Evolutionary conservation across 1,140 invertebrate genomes (phyloP).

Genomic region (Orius laevigatus): DNA sequence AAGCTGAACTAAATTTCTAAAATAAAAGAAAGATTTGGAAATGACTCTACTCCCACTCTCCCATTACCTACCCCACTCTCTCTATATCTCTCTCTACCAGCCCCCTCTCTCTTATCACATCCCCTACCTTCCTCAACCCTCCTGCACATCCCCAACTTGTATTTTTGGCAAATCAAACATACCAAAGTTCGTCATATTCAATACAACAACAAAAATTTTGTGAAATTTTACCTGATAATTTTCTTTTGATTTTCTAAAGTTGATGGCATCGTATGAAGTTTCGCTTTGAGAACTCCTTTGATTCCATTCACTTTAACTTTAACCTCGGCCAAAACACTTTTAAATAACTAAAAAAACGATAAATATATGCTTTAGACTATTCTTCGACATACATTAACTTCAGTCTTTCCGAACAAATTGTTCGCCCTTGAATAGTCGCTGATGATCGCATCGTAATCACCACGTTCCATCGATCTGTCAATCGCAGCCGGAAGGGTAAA

Average conservation of each 20-base stretch:
- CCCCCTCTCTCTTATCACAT: no score
- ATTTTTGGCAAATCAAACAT: no score
- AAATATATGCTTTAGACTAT: slow-evolving; percentile 1
- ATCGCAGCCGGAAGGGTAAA: slow-evolving; percentile 91
- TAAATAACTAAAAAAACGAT: slow-evolving; percentile 45
- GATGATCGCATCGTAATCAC: slow-evolving; percentile 93
- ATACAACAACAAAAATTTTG: slow-evolving; percentile 2
- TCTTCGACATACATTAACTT: slow-evolving; percentile 51
- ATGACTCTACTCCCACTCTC: no score
- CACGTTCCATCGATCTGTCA: slow-evolving; percentile 81
- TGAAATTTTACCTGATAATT: slow-evolving; percentile 48
- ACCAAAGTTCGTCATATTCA: no score
- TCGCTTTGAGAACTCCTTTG: slow-evolving; percentile 58
- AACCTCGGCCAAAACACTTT: slow-evolving; percentile 75
- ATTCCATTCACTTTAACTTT: slow-evolving; percentile 73
- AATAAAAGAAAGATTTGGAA: no score
- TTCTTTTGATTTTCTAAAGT: slow-evolving; percentile 88
- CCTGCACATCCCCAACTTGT: no score
- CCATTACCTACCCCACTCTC: no score
- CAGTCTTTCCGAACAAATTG: slow-evolving; percentile 88
- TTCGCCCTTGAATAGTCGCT: slow-evolving; percentile 95
- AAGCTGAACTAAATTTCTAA: slow-evolving; percentile 38
- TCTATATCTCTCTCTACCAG: no score
- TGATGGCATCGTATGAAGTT: slow-evolving; percentile 74
- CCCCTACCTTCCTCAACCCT: no score